Evolutionary conservation across 2,797 vertebrate genomes (phyloP), one percentile per base, ranked within the genome.

Genomic region (Typhlichthys subterraneus): DNA sequence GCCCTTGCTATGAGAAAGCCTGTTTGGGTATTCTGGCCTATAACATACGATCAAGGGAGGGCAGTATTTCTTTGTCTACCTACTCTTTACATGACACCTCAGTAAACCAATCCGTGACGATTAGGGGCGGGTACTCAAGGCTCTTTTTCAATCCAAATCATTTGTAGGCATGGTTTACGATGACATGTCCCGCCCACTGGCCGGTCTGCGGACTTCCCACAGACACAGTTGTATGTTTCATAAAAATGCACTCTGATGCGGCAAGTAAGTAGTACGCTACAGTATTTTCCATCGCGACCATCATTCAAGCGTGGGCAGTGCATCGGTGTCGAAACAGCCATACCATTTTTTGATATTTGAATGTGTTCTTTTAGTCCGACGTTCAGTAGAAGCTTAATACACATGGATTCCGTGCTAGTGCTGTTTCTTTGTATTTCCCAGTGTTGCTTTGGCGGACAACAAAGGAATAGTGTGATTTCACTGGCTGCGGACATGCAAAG

Each of bases 221-320:
- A 92, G 89, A 90, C 93, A 93, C 93, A 93, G 94, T 93, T 91
- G 90, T 92, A 93, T 94, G 96, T 95, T 93, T 95, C 91, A 93
- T 95, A 93, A 99, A 98, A 97, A 99, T 98, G 97, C 96, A 98
- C 96, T 98, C 97, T 94, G 96, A 98, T 98, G 94, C 96, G 94
- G 96, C 97, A 97, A 98, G 97, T 98, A 95, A 98, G 97, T 98
- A 94, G 76, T 65, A 85, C 78, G 66, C 66, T 84, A 71, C 75
- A 67, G 72, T 70, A 59, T 70, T 29, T 86, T 84, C 84, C 23
- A 54, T 58, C 45, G 38, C 50, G 61, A 45, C 64, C 50, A 12
- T 69, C 53, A 58, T 69, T 53, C 48, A 65, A 17, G 8, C 57
- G 19, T 54, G 8, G 56, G 33, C 5, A 23, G 59, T 52, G 15